Evolutionary conservation across 2,797 vertebrate species (phyloP).

Genomic region (Sebastes flavidus): DNA sequence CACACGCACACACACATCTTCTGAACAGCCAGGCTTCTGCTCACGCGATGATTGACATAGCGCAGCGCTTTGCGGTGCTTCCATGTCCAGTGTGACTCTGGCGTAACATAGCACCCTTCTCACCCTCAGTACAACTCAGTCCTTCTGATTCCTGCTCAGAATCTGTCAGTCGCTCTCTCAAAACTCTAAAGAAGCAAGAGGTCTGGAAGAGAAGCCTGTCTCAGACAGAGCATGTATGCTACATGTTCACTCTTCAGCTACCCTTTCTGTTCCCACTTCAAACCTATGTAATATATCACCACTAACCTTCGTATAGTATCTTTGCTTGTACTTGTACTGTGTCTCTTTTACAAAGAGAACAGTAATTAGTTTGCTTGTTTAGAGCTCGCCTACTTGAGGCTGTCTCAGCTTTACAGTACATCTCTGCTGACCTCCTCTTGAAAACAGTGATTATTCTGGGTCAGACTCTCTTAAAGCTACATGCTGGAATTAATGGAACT

Average conservation of each 20-base stretch:
- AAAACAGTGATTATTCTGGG: conserved; percentile 78
- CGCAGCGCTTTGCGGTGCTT: too few relatives aligned
- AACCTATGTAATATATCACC: neutral
- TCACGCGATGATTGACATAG: too few relatives aligned
- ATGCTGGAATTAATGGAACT: conserved; percentile 60
- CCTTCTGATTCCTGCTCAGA: neutral
- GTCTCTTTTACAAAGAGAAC: conserved; percentile 23
- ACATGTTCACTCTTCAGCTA: neutral
- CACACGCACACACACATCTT: too few relatives aligned
- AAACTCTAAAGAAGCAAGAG: neutral
- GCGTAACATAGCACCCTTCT: neutral
- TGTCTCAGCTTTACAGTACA: conserved; percentile 48
- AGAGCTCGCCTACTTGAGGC: conserved; percentile 46
- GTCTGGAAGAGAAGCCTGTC: neutral
- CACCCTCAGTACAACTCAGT: neutral
- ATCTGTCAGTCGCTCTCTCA: neutral
- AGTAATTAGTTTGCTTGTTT: conserved; percentile 52
- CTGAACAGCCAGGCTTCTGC: too few relatives aligned
- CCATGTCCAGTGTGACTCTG: too few relatives aligned
- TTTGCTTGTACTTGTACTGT: conserved; percentile 5
- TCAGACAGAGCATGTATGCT: neutral
- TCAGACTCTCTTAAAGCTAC: conserved; percentile 76
- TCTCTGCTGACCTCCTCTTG: conserved; percentile 64
- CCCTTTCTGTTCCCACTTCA: neutral
- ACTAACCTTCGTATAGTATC: neutral